Evolutionary conservation across 2,888 invertebrate species (phyloP).

Genomic region (Heliconius cydno): DNA sequence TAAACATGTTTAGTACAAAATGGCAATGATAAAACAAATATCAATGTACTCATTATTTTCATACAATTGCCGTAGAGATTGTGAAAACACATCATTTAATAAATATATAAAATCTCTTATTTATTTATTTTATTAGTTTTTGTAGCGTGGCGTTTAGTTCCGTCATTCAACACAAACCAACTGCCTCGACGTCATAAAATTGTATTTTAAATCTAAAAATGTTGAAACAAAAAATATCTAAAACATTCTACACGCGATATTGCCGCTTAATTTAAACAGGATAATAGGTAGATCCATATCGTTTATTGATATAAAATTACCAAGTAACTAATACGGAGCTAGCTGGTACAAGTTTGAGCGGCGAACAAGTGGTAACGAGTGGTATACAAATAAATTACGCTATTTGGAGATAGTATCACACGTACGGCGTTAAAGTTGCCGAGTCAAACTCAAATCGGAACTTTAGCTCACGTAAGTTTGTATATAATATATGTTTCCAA

Average conservation of each 20-base stretch:
- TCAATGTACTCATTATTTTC: too few relatives aligned
- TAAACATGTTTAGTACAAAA: too few relatives aligned
- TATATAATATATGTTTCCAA: slow-evolving; percentile 43
- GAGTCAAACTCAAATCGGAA: slow-evolving; percentile 60
- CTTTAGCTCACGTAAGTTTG: slow-evolving; percentile 56
- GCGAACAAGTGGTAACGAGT: slow-evolving; percentile 52
- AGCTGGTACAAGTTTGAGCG: slow-evolving; percentile 48
- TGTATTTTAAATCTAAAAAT: not conserved
- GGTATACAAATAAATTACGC: slow-evolving; percentile 52
- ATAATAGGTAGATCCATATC: slow-evolving; percentile 32
- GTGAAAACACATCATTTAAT: too few relatives aligned
- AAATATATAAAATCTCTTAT: too few relatives aligned
- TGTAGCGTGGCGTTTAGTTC: too few relatives aligned
- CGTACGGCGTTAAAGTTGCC: slow-evolving; percentile 56
- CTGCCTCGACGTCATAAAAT: not conserved
- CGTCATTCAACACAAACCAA: too few relatives aligned
- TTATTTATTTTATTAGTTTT: too few relatives aligned
- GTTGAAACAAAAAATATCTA: not conserved
- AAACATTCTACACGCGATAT: not conserved
- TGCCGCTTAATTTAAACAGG: not conserved
- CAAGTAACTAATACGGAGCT: slow-evolving; percentile 46
- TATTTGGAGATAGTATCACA: slow-evolving; percentile 55
- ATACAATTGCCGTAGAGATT: too few relatives aligned
- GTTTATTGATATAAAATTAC: slow-evolving; percentile 46
- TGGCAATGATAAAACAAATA: too few relatives aligned